A percentile compares a stretch with the other conserved stretches of the same genome.
These are phyloP conservation scores for Alsophila aescularia DNA, from an alignment of 2,888 invertebrate species.

Conservation along the genomic window DNA sequence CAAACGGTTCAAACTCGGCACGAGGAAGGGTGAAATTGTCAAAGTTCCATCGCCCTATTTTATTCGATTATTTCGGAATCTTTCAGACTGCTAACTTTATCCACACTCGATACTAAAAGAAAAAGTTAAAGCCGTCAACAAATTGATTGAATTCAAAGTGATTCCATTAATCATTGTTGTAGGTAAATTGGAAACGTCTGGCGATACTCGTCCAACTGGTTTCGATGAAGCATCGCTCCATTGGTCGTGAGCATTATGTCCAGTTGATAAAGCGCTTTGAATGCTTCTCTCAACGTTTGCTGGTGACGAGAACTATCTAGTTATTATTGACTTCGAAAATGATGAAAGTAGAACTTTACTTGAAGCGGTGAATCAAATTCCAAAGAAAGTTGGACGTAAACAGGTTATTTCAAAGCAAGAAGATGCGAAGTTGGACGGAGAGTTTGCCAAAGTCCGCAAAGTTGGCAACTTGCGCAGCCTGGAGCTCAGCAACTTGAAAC, in stretches of 20 bases:
- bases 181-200: constrained; percentile 37
- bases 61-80: constrained; percentile 72
- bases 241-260: constrained; percentile 37
- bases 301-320: constrained; percentile 6
- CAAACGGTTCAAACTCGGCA: constrained; percentile 64
- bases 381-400: constrained; percentile 49
- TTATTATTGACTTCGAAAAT: not conserved
- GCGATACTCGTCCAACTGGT: constrained; percentile 34
- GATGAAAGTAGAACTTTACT: constrained; percentile 12
- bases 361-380: constrained; percentile 36
- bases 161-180: constrained; percentile 45
- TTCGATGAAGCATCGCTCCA: constrained; percentile 38
- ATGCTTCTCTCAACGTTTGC: constrained; percentile 12
- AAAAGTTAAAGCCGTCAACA: constrained; percentile 47
- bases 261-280: constrained; percentile 32
- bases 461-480: constrained; percentile 60
- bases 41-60: constrained; percentile 65
- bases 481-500: constrained; percentile 65
- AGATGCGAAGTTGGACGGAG: constrained; percentile 48
- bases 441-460: constrained; percentile 61
- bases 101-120: constrained; percentile 51
- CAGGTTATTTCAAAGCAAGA: constrained; percentile 53
- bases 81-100: constrained; percentile 63
- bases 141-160: constrained; percentile 48
- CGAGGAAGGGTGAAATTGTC: constrained; percentile 59